These are phyloP conservation scores for Petrocephalus sullivani DNA, from an alignment of 2,797 vertebrate genomes.

Conservation along the genomic window DNA sequence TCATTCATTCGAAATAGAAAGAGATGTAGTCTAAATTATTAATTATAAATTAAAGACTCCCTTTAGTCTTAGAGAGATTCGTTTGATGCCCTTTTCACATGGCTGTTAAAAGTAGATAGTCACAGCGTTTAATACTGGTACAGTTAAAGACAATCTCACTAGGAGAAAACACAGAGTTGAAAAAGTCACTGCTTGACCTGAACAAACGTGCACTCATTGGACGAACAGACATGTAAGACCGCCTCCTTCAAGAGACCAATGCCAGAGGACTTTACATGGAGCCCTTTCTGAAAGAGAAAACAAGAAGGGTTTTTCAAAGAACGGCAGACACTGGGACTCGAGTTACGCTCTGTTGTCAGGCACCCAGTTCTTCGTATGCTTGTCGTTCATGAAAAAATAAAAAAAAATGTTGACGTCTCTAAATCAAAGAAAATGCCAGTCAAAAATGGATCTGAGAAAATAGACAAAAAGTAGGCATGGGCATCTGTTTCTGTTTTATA, in stretches of 20 bases:
- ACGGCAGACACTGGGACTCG: not conserved
- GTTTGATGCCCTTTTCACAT: not conserved
- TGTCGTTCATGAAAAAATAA: constrained; percentile 42
- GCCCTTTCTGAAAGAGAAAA: constrained; percentile 32
- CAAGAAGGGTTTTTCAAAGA: not conserved
- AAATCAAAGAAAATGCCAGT: constrained; percentile 42
- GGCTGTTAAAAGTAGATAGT: not conserved
- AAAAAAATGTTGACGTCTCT: constrained; percentile 33
- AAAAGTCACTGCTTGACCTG: not conserved
- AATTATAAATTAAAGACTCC: not conserved
- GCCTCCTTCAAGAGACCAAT: not conserved
- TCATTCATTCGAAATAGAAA: not conserved
- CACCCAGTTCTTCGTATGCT: constrained; percentile 49
- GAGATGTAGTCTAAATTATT: not conserved
- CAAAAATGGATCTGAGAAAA: constrained; percentile 37
- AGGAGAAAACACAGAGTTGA: not conserved
- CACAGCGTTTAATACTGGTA: not conserved
- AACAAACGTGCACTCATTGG: not conserved
- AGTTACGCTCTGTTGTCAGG: not conserved
- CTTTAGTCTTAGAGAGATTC: not conserved
- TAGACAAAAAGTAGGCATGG: constrained; percentile 32
- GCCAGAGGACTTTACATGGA: constrained; percentile 57
- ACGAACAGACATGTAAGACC: not conserved
- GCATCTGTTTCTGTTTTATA: constrained; percentile 35
- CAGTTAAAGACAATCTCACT: not conserved